These are phyloP conservation scores for Tinamus major DNA, from an alignment of 2,797 vertebrate species.

Conservation along the genomic window DNA sequence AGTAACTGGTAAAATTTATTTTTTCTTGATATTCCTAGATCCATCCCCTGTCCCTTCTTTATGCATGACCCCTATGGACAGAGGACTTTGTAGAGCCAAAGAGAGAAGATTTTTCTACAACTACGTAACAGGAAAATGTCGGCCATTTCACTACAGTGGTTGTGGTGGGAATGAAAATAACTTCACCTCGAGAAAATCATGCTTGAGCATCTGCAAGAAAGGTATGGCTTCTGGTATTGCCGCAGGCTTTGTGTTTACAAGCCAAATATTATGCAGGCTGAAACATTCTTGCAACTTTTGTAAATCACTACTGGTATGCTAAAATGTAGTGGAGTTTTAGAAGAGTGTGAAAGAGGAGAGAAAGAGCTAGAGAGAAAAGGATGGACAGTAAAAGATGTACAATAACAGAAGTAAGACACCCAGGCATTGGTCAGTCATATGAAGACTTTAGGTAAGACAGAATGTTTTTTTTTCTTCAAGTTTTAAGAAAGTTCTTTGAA, in stretches of 20 bases:
- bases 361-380: slow-evolving; percentile 14
- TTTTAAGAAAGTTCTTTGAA: not conserved
- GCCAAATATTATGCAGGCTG: not conserved
- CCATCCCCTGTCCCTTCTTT: slow-evolving; percentile 38
- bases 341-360: not conserved
- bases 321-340: not conserved
- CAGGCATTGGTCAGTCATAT: not conserved
- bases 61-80: slow-evolving; percentile 79
- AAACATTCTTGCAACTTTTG: not conserved
- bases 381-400: not conserved
- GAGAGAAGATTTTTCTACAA: slow-evolving; percentile 84
- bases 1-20: not conserved
- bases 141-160: slow-evolving; percentile 85
- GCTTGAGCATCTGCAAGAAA: slow-evolving; percentile 83
- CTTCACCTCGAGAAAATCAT: slow-evolving; percentile 81
- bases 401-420: not conserved
- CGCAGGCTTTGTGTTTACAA: not conserved
- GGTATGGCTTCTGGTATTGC: slow-evolving; percentile 71
- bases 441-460: slow-evolving; percentile 24
- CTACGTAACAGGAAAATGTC: slow-evolving; percentile 78
- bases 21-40: slow-evolving; percentile 68
- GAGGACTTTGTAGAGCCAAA: slow-evolving; percentile 80
- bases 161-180: slow-evolving; percentile 93
- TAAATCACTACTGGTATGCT: not conserved
- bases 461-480: not conserved